Evolutionary conservation across 2,797 vertebrate species (phyloP).

Genomic region (Micropoecilia bifurca): DNA sequence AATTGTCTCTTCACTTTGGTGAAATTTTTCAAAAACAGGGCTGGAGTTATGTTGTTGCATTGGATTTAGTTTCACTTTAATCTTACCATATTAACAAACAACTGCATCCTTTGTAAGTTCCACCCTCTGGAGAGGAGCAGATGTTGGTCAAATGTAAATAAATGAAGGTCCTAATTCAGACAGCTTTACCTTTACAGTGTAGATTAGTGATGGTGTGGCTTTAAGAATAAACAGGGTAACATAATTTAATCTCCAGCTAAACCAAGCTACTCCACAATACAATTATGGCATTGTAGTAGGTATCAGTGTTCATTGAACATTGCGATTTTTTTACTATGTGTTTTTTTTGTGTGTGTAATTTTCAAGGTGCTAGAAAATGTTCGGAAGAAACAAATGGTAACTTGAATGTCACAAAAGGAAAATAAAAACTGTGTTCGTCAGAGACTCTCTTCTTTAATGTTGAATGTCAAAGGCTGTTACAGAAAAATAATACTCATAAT

Average conservation of each 20-base stretch:
- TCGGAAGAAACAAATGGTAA: too few species aligned
- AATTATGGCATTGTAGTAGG: not conserved
- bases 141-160: not conserved
- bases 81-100: not conserved
- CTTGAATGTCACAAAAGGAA: too few species aligned
- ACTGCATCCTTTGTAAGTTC: not conserved
- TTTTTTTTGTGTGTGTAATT: too few species aligned
- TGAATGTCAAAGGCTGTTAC: too few species aligned
- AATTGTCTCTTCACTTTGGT: too few species aligned
- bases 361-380: too few species aligned
- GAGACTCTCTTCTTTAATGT: too few species aligned
- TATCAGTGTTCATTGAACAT: too few species aligned
- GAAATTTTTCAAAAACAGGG: too few species aligned
- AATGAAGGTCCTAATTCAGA: not conserved
- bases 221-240: not conserved
- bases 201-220: not conserved
- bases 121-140: not conserved
- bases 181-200: not conserved
- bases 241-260: not conserved
- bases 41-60: not conserved
- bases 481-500: too few species aligned
- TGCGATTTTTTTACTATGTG: too few species aligned
- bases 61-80: not conserved
- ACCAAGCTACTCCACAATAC: not conserved
- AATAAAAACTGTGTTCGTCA: too few species aligned